Evolutionary conservation across 1,140 invertebrate genomes (phyloP).

Genomic region (Ephestia elutella): DNA sequence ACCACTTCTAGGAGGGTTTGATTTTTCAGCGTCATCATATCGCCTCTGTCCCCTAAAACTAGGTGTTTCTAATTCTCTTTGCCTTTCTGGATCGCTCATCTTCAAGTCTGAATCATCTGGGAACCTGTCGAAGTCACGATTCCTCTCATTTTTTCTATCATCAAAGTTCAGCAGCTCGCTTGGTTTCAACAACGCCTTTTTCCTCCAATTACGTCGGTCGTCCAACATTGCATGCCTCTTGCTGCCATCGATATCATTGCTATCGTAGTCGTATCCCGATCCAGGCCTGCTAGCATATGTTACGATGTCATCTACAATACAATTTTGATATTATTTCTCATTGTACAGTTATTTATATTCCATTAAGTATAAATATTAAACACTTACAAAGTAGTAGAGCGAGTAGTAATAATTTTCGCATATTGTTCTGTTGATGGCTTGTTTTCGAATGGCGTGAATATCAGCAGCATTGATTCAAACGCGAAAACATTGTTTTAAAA

Average conservation of each 20-base stretch:
- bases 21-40: slow-evolving; percentile 41
- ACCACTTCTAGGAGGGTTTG: slow-evolving; percentile 27
- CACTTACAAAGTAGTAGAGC: slow-evolving; percentile 54
- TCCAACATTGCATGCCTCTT: slow-evolving; percentile 47
- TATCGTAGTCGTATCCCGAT: slow-evolving; percentile 37
- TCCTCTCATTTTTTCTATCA: slow-evolving; percentile 35
- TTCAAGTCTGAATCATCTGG: slow-evolving; percentile 38
- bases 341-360: too few relatives aligned
- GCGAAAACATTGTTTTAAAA: not conserved
- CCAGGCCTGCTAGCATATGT: slow-evolving; percentile 35
- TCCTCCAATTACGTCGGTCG: slow-evolving; percentile 56
- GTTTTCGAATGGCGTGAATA: slow-evolving; percentile 22
- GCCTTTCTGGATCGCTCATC: slow-evolving; percentile 27
- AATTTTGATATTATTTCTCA: too few relatives aligned
- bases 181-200: slow-evolving; percentile 47
- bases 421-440: slow-evolving; percentile 26
- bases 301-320: slow-evolving; percentile 57
- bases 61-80: slow-evolving; percentile 31
- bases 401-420: slow-evolving; percentile 48
- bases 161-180: slow-evolving; percentile 37
- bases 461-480: not conserved
- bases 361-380: slow-evolving; percentile 8
- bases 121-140: slow-evolving; percentile 41
- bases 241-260: slow-evolving; percentile 45
- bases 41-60: slow-evolving; percentile 33